These are phyloP conservation scores for Aphelinus atriplicis DNA, from an alignment of 1,140 invertebrate genomes.

Conservation along the genomic window DNA sequence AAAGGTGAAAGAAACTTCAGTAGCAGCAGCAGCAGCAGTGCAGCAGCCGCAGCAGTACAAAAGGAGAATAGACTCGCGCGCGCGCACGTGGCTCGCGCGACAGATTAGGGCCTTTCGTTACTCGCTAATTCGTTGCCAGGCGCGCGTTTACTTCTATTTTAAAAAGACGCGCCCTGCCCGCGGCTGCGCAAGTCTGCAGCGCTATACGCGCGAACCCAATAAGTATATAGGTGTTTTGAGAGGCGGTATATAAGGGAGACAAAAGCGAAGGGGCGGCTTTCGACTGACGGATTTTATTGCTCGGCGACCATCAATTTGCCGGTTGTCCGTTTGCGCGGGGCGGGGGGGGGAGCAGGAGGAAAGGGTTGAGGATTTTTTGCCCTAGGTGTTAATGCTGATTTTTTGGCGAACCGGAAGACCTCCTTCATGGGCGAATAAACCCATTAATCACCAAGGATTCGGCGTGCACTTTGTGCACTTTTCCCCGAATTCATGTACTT, in stretches of 20 bases:
- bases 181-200: background rate
- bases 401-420: slow-evolving; percentile 5
- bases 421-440: slow-evolving; percentile 7
- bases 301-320: background rate
- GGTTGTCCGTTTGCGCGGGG: background rate
- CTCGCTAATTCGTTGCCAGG: slow-evolving; percentile 38
- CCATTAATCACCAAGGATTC: slow-evolving; percentile 8
- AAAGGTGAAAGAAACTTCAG: slow-evolving; percentile 8
- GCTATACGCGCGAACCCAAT: background rate
- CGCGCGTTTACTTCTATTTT: slow-evolving; percentile 26
- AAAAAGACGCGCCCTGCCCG: slow-evolving; percentile 12
- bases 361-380: background rate
- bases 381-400: slow-evolving; percentile 16
- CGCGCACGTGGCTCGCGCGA: background rate
- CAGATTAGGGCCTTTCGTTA: slow-evolving; percentile 28
- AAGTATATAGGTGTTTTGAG: background rate
- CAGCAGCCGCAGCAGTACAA: background rate
- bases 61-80: background rate
- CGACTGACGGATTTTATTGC: background rate
- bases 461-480: slow-evolving; percentile 4
- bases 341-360: no score
- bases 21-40: background rate
- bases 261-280: slow-evolving; percentile 28
- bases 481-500: no score
- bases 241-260: background rate